phyloP scores from a whole-genome alignment of 2,888 invertebrate species.

The Drosophila formosana region DNA sequence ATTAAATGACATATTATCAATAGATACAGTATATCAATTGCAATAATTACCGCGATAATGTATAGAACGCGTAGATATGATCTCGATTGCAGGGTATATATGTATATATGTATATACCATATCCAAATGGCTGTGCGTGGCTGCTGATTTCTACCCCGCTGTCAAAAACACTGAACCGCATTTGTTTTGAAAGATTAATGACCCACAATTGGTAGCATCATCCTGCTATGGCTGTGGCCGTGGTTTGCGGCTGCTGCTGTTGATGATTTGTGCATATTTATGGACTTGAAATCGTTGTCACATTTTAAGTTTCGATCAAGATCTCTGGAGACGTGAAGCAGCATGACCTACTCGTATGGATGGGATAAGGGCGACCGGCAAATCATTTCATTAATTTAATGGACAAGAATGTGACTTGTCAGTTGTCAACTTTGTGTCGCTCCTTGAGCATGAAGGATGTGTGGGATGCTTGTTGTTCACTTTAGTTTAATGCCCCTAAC shows the following conservation, averaged over 20 bases:
- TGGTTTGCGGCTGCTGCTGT: conserved; percentile 26
- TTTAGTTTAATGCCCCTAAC: conserved; percentile 68
- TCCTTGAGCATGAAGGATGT: conserved; percentile 34
- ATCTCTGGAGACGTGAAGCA: conserved; percentile 17
- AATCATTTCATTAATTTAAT: conserved; percentile 80
- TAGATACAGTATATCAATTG: too few species aligned
- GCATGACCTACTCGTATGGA: conserved; percentile 30
- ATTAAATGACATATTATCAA: too few species aligned
- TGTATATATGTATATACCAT: too few species aligned
- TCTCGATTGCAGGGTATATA: conserved; percentile 24
- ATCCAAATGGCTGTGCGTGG: not conserved
- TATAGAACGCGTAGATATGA: too few species aligned
- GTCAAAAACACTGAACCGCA: conserved; percentile 81
- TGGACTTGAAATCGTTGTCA: conserved; percentile 54
- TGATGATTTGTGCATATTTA: conserved; percentile 71
- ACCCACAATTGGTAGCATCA: conserved; percentile 65
- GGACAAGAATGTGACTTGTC: conserved; percentile 77
- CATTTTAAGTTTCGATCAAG: conserved; percentile 59
- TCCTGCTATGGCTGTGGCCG: conserved; percentile 27
- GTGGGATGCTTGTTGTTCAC: conserved; percentile 52
- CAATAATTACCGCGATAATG: too few species aligned
- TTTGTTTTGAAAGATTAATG: conserved; percentile 80
- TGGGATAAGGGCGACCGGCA: conserved; percentile 18
- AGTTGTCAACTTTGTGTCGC: conserved; percentile 75
- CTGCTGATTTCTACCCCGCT: conserved; percentile 41